Percentiles rank a stretch among this genome's conserved stretches.
Evolutionary conservation across 1,140 invertebrate species (phyloP).

Genomic region (Bombyx mandarina): DNA sequence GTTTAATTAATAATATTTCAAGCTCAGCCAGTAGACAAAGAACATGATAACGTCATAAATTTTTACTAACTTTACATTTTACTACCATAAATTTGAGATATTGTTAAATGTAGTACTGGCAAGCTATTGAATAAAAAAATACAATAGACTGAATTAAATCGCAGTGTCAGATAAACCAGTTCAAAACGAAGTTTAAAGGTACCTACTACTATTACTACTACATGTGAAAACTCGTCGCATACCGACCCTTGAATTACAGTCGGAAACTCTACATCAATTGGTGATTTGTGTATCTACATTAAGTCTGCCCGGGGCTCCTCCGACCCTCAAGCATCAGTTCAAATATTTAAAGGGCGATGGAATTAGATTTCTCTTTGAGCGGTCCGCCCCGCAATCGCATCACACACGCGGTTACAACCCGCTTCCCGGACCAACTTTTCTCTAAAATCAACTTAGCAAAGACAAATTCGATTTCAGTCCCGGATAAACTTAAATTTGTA

Average conservation of each 20-base stretch:
- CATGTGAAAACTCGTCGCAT: no score
- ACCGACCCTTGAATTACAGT: not conserved
- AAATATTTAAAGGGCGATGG: conserved; percentile 59
- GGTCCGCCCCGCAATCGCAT: conserved; percentile 52
- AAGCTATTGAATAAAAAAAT: no score
- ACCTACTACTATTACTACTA: no score
- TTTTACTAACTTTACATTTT: no score
- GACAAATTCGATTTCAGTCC: conserved; percentile 55
- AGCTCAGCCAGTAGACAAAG: no score
- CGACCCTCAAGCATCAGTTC: conserved; percentile 32
- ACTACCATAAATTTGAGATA: no score
- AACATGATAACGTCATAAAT: no score
- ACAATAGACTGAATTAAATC: no score
- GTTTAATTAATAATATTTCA: no score
- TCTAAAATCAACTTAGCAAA: conserved; percentile 54
- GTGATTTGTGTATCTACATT: conserved; percentile 4
- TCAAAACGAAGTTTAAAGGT: no score
- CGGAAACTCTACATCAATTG: conserved; percentile 3
- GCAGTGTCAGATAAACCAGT: no score
- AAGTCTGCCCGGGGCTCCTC: not conserved
- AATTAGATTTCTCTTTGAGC: conserved; percentile 43
- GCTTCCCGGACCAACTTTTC: conserved; percentile 32
- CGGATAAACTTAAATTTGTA: conserved; percentile 53
- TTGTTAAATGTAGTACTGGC: no score
- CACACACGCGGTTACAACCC: conserved; percentile 50